phyloP scores from a whole-genome alignment of 2,797 vertebrate species.

The Glossophaga mutica region DNA sequence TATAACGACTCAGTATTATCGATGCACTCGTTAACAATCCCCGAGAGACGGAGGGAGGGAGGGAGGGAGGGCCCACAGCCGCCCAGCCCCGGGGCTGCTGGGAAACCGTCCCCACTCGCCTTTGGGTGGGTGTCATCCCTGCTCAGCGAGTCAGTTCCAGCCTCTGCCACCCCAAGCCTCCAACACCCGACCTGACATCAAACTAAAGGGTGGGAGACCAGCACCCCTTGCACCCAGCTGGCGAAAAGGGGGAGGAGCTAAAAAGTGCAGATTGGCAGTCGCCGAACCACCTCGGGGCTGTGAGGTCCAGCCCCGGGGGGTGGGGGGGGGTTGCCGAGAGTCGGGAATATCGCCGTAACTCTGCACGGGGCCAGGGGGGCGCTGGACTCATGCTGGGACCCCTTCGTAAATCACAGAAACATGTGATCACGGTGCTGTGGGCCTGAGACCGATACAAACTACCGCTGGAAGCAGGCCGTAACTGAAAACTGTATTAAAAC shows the following conservation, averaged over 20 bases:
- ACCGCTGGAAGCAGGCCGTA: not conserved
- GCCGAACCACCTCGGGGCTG: not conserved
- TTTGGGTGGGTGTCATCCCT: too few species aligned
- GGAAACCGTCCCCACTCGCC: not conserved
- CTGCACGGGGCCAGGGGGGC: rapidly evolving
- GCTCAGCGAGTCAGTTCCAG: too few species aligned
- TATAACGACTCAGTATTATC: not conserved
- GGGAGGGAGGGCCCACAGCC: not conserved
- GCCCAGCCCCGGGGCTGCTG: too few species aligned
- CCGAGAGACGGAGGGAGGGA: not conserved
- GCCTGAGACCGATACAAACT: not conserved
- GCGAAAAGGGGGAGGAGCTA: not conserved
- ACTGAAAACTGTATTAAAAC: not conserved
- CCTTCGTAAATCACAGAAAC: not conserved
- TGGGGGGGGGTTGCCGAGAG: too few species aligned
- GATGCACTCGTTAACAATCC: not conserved
- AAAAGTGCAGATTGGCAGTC: not conserved
- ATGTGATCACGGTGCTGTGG: not conserved
- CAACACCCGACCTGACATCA: not conserved
- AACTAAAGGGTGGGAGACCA: not conserved
- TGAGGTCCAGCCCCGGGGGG: not conserved
- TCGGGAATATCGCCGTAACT: rapidly evolving
- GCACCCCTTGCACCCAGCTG: too few species aligned
- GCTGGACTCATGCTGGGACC: not conserved
- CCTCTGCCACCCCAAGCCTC: not conserved